phyloP scores from a whole-genome alignment of 2,113 vertebrate species.

The Oxyura jamaicensis region DNA sequence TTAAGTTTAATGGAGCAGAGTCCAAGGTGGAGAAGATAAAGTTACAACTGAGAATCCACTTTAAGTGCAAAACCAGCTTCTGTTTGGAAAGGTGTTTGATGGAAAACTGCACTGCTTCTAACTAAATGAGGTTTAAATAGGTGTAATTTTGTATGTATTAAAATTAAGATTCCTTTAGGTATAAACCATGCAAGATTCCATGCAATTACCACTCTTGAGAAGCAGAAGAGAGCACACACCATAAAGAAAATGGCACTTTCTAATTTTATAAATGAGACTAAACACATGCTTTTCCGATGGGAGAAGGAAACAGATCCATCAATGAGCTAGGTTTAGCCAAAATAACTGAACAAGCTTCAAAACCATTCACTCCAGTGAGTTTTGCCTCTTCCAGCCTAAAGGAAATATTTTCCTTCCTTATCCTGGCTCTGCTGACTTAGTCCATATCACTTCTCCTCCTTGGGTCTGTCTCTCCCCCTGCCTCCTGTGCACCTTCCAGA shows the following conservation, averaged over 20 bases:
- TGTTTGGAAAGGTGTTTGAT: constrained; percentile 36
- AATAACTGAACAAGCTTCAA: background rate
- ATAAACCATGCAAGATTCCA: constrained; percentile 15
- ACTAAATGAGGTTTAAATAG: constrained; percentile 63
- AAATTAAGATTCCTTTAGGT: constrained; percentile 59
- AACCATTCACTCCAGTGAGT: background rate
- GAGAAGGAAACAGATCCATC: constrained; percentile 12
- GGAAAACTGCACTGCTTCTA: constrained; percentile 44
- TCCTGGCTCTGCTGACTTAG: background rate
- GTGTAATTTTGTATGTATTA: constrained; percentile 47
- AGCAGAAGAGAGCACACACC: background rate
- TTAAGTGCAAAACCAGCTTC: constrained; percentile 49
- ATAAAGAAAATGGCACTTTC: background rate
- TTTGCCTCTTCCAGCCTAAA: background rate
- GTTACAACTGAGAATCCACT: constrained; percentile 56
- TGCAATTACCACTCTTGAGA: constrained; percentile 3
- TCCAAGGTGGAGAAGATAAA: constrained; percentile 59
- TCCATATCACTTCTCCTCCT: background rate
- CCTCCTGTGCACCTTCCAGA: background rate
- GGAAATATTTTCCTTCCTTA: background rate
- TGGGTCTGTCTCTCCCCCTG: background rate
- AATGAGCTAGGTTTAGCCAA: background rate
- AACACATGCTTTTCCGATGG: background rate
- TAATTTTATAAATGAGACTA: background rate
- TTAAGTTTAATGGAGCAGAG: constrained; percentile 69